These are phyloP conservation scores for Teleogryllus occipitalis DNA, from an alignment of 1,140 invertebrate species.

Conservation along the genomic window DNA sequence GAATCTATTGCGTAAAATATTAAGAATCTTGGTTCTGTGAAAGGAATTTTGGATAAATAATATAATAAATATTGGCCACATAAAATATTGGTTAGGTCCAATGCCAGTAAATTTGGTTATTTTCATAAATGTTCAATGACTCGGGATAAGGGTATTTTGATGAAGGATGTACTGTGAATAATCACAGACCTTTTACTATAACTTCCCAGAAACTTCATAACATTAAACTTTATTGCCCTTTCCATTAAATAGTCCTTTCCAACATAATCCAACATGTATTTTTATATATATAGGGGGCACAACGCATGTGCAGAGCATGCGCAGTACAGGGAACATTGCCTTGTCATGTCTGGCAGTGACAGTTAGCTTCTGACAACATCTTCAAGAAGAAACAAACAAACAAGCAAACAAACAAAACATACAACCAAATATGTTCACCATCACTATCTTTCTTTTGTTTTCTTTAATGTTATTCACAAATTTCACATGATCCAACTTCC, in stretches of 20 bases:
- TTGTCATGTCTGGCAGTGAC: constrained; percentile 20
- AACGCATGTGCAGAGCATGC: not conserved
- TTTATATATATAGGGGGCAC: constrained; percentile 3
- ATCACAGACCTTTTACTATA: not conserved
- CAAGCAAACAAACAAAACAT: constrained; percentile 13
- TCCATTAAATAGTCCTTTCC: constrained; percentile 4
- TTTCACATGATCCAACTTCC: constrained; percentile 7
- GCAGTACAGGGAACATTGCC: constrained; percentile 7
- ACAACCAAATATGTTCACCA: constrained; percentile 9
- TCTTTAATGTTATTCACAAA: constrained; percentile 14
- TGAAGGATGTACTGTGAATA: too few relatives aligned
- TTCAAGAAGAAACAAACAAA: not conserved
- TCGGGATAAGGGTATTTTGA: too few relatives aligned
- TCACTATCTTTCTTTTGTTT: constrained; percentile 10
- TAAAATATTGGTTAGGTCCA: too few relatives aligned
- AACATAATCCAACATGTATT: not conserved
- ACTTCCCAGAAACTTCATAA: not conserved
- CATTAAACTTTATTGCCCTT: constrained; percentile 5
- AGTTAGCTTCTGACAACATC: constrained; percentile 16
- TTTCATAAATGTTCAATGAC: too few relatives aligned
- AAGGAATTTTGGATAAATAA: too few relatives aligned
- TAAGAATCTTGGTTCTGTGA: too few relatives aligned
- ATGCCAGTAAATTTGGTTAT: too few relatives aligned
- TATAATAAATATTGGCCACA: too few relatives aligned
- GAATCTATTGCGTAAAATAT: too few relatives aligned